phyloP scores from a whole-genome alignment of 2,113 vertebrate species.

The Circaetus gallicus region DNA sequence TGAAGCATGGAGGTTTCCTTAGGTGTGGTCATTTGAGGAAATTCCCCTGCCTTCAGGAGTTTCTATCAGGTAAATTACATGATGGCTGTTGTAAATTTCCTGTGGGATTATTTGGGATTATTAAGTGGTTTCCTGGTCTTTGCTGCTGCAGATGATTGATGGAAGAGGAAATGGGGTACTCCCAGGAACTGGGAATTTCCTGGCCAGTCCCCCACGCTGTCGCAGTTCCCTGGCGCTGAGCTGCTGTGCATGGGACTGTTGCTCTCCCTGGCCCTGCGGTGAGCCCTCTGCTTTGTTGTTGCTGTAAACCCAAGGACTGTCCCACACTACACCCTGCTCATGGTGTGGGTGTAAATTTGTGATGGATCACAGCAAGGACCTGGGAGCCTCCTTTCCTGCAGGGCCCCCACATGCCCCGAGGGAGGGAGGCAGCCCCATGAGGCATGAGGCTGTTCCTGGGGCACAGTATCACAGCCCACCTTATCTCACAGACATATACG shows the following conservation, averaged over 20 bases:
- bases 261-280: accelerated
- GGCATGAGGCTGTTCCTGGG: background rate
- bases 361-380: background rate
- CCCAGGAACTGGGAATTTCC: background rate
- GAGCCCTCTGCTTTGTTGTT: background rate
- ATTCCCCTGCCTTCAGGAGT: background rate
- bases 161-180: background rate
- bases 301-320: background rate
- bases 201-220: background rate
- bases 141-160: background rate
- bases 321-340: background rate
- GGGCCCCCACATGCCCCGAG: accelerated
- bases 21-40: background rate
- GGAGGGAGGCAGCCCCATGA: background rate
- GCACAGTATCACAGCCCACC: background rate
- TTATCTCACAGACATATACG: background rate
- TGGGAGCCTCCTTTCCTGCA: background rate
- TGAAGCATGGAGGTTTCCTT: background rate
- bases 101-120: background rate
- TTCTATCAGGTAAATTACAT: background rate
- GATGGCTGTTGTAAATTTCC: background rate
- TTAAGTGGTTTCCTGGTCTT: background rate
- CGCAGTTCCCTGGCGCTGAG: accelerated
- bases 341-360: accelerated
- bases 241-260: accelerated